Evolutionary conservation across 1,140 invertebrate genomes (phyloP).

Genomic region (Atta cephalotes): DNA sequence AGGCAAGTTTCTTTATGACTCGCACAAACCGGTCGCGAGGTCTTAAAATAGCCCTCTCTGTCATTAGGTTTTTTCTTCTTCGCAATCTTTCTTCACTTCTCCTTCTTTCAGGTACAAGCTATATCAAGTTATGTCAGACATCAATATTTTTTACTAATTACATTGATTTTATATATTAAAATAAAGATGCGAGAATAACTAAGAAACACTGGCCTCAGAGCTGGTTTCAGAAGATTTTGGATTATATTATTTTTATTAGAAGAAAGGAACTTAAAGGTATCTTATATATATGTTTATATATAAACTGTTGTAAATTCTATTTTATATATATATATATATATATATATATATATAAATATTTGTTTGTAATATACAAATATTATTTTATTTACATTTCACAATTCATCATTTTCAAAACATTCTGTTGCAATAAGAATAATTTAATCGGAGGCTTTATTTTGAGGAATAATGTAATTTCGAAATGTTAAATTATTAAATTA

Average conservation of each 20-base stretch:
- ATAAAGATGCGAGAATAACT: background rate
- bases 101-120: background rate
- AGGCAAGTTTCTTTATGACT: slow-evolving; percentile 24
- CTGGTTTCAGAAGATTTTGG: background rate
- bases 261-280: background rate
- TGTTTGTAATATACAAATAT: too few relatives aligned
- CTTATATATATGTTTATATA: background rate
- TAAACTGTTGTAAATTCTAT: background rate
- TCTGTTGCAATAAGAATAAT: background rate
- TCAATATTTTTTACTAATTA: background rate
- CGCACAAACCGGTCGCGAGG: slow-evolving; percentile 46
- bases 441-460: background rate
- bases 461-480: background rate
- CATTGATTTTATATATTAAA: background rate
- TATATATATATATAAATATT: background rate
- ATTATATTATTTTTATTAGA: background rate
- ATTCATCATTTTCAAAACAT: background rate
- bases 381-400: background rate
- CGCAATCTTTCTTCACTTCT: background rate
- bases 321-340: background rate
- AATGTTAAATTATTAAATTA: too few relatives aligned
- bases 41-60: slow-evolving; percentile 56
- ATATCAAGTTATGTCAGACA: background rate
- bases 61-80: slow-evolving; percentile 47
- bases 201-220: background rate